These are phyloP conservation scores for Drosophila anomalata DNA, from an alignment of 2,888 invertebrate species.

Conservation along the genomic window DNA sequence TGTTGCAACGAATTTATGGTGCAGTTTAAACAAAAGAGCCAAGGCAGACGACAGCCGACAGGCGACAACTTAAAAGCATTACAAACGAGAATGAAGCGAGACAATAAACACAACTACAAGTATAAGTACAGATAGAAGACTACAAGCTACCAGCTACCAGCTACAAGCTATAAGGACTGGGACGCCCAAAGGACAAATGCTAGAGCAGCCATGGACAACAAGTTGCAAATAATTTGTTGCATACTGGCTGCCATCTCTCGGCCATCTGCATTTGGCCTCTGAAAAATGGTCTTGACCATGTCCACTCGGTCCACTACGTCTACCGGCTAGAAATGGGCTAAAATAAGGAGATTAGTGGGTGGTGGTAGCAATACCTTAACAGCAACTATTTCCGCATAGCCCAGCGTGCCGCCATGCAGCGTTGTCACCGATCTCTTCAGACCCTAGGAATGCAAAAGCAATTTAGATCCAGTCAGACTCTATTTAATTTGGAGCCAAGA, in stretches of 20 bases:
- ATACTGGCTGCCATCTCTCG: slow-evolving; percentile 37
- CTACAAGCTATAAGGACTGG: slow-evolving; percentile 31
- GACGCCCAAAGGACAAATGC: slow-evolving; percentile 31
- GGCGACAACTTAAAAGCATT: slow-evolving; percentile 69
- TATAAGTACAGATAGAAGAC: slow-evolving; percentile 31
- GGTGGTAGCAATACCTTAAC: slow-evolving; percentile 91
- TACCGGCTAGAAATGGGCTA: neutral
- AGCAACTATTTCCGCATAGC: slow-evolving; percentile 97
- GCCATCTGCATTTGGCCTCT: slow-evolving; percentile 58
- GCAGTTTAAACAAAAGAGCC: slow-evolving; percentile 69
- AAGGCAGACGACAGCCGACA: slow-evolving; percentile 29
- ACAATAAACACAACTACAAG: slow-evolving; percentile 68
- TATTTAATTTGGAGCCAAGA: slow-evolving; percentile 42
- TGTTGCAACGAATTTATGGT: slow-evolving; percentile 63
- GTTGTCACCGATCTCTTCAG: slow-evolving; percentile 97
- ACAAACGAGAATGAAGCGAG: slow-evolving; percentile 64
- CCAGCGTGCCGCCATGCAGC: slow-evolving; percentile 93
- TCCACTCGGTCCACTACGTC: slow-evolving; percentile 13
- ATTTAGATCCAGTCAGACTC: slow-evolving; percentile 33
- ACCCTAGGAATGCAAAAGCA: slow-evolving; percentile 86
- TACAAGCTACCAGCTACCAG: slow-evolving; percentile 10
- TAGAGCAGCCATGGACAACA: slow-evolving; percentile 55
- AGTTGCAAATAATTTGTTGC: slow-evolving; percentile 71
- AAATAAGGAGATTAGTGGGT: neutral
- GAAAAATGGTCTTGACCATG: slow-evolving; percentile 56